A percentile compares a stretch with the other conserved stretches of the same genome.
Evolutionary conservation across 2,888 invertebrate genomes (phyloP).

Genomic region (Drosophila formosana): DNA sequence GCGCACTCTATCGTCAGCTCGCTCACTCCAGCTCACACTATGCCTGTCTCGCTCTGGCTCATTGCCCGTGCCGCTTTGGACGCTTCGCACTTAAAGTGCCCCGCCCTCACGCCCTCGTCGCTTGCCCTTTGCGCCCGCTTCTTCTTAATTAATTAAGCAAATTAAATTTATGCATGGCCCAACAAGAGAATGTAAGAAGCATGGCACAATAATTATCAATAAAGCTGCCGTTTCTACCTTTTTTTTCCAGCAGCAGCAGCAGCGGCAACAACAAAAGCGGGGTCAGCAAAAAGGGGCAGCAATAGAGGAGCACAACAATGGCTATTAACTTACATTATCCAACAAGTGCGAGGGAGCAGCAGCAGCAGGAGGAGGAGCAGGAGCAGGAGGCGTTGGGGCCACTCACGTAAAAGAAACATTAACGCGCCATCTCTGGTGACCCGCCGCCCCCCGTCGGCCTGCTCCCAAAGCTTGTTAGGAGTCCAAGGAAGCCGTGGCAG

Average conservation of each 20-base stretch:
- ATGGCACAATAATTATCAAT: constrained; percentile 80
- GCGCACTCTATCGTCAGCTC: neutral
- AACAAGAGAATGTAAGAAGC: constrained; percentile 49
- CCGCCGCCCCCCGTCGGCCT: constrained; percentile 2
- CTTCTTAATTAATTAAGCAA: constrained; percentile 79
- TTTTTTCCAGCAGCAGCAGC: constrained; percentile 5
- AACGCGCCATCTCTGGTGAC: constrained; percentile 61
- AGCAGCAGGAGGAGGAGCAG: neutral
- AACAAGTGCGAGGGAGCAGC: constrained; percentile 54
- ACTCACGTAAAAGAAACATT: constrained; percentile 79
- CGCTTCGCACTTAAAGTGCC: constrained; percentile 22
- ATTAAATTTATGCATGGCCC: constrained; percentile 75
- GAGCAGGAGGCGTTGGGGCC: constrained; percentile 22
- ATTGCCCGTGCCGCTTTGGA: neutral
- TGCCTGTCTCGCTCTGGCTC: neutral
- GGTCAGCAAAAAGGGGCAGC: constrained; percentile 1
- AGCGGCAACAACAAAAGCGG: constrained; percentile 8
- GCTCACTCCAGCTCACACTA: neutral
- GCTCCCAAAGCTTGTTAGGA: constrained; percentile 70
- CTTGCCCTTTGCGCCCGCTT: constrained; percentile 35
- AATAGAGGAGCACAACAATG: constrained; percentile 44
- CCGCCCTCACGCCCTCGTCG: neutral
- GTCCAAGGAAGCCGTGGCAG: constrained; percentile 26
- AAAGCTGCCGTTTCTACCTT: constrained; percentile 60
- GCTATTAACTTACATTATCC: constrained; percentile 77